Base-by-base conservation (phyloP, 2,888 invertebrate genomes). In the Acanthosoma haemorrhoidale region DNA sequence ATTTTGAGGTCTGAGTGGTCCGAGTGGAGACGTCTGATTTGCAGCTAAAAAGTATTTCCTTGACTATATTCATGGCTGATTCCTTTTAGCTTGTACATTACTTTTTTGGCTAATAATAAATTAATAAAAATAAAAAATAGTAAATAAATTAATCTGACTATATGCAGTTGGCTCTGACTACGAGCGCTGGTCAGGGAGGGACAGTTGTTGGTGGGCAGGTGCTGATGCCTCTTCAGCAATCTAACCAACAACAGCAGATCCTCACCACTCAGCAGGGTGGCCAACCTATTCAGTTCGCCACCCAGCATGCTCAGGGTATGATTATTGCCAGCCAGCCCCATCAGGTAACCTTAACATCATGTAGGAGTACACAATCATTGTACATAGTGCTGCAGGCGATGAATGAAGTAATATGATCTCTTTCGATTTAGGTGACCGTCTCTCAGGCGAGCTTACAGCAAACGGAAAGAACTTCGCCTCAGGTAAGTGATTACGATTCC, bases 301-400 rank as follows among this genome's bases (percentile, higher is more conserved):
- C 72, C 15, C 32, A 29, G 6, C 72, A 71, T 13, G 66, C 70
- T 31, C 72, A 73, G 38, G 71, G 71, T 9, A 73, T 73, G 72
- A 73, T 73, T 39, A 73, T 72, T 34, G 32, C 67, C 18, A 67
- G 51, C 18, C 67, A 67, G n/a, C 67, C 51, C 13, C 67, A 64
- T 29, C 64, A 64, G 41, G 64, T 64, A 3, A 39, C 38, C 4
- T 16, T 15, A 11, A 15, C 15, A 8, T n/a, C n/a, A n/a, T n/a
- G n/a, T n/a, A n/a, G n/a, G 38, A n/a, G 9, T 36, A 36, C 9
- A 36, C 38, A 11, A 36, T 11, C n/a, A 36, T 11, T n/a, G 9
- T 36, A 36, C n/a, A 11, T 8, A 11, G 38, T 36, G 9, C 38
- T 36, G n/a, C n/a, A n/a, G n/a, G n/a, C n/a, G n/a, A n/a, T n/a